Base-by-base conservation (phyloP, 2,888 invertebrate species). In the Fissipunctia ypsillon region DNA sequence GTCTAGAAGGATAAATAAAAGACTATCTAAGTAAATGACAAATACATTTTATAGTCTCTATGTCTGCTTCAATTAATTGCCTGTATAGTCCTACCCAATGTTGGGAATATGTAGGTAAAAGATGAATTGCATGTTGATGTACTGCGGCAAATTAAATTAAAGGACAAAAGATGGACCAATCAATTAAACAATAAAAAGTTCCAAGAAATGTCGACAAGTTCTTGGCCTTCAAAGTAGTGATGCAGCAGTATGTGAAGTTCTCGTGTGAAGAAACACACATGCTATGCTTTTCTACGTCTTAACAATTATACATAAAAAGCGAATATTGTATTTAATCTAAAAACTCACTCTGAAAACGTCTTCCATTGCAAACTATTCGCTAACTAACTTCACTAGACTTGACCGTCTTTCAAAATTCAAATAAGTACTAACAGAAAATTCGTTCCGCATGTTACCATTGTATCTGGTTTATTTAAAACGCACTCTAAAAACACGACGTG, bases 401-500 rank as follows among this genome's bases (percentile, higher is more conserved):
- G 68, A 66, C 75, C 31, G 72, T 50, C 66, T 64, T 56, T 50
- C 38, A 63, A 52, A 64, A 73, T 61, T 54, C 71, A 45, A 79
- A 65, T 59, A 56, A 76, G 64, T 67, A 59, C 52, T 41, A 64
- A 48, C 48, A 54, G 14, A 48, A 41, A 54, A 61, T 65, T 45
- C 5, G n/a, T 75, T 64, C 38, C 19, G 57, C 64, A 63, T 70
- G 60, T 66, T 63, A 80, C 80, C 68, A 76, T 73, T 83, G 79
- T 65, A 73, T 74, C 60, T 43, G 57, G 81, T 85, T 81, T 83
- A 81, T 79, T 70, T 78, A 65, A 87, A 73, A 79, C 72, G 79
- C 73, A 10, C 28, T 88, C 88, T 90, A 87, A 89, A 86, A 92
- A 92, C 89, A 93, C 86, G 73, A 79, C 65, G 59, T 71, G 80